A percentile compares a stretch with the other conserved stretches of the same genome.
phyloP scores from a whole-genome alignment of 2,888 invertebrate species.

The Lamellibrachia columna region DNA sequence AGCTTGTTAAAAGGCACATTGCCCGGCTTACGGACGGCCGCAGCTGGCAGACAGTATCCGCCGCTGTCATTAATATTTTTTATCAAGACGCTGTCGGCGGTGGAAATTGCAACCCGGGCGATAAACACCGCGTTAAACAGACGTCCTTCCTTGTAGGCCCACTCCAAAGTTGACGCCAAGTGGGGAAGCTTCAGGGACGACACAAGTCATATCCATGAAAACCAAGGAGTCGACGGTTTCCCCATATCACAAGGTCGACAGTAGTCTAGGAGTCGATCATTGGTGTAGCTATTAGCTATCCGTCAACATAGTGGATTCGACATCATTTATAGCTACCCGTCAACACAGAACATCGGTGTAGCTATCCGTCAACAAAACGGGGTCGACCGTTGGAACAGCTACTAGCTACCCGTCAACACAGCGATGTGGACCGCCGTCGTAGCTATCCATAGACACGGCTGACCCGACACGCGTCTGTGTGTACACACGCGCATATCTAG shows the following conservation, averaged over 20 bases:
- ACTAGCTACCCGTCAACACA: background rate
- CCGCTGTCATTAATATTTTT: slow-evolving; percentile 6
- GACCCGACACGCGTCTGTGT: background rate
- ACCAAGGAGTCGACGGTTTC: background rate
- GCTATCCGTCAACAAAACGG: background rate
- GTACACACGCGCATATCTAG: background rate
- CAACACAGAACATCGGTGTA: background rate
- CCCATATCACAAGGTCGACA: background rate
- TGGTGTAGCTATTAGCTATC: background rate
- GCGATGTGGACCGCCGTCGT: background rate
- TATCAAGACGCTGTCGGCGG: slow-evolving; percentile 11
- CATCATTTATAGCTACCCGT: background rate
- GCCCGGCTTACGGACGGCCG: slow-evolving; percentile 11
- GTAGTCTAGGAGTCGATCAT: background rate
- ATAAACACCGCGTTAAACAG: slow-evolving; percentile 3
- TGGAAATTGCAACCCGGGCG: background rate
- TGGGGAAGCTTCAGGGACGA: background rate
- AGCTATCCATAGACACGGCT: background rate
- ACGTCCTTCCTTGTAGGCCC: background rate
- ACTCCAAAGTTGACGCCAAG: background rate
- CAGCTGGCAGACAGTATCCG: background rate
- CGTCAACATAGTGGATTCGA: background rate
- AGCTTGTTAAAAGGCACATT: background rate
- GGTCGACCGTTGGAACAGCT: background rate
- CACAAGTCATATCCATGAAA: background rate